Evolutionary conservation across 1,140 invertebrate species (phyloP).

Genomic region (Drosophila bifasciata): DNA sequence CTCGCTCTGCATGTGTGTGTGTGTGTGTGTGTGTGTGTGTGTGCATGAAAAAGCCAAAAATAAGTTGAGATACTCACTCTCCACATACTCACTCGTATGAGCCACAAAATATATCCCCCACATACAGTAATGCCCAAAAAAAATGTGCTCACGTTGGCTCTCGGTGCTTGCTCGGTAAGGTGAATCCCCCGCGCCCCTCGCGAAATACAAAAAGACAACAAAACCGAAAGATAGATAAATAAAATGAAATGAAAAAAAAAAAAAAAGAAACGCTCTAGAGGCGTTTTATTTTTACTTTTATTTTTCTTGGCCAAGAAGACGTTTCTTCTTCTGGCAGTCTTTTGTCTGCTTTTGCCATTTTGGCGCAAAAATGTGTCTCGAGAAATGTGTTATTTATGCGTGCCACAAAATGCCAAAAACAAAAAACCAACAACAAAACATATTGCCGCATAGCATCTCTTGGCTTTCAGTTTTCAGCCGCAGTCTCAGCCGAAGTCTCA

Average conservation of each 20-base stretch:
- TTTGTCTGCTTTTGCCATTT: constrained; percentile 37
- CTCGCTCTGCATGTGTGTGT: constrained; percentile 15
- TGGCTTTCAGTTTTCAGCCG: constrained; percentile 1
- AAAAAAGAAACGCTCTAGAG: constrained; percentile 39
- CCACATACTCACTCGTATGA: too few species aligned
- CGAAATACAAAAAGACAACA: constrained; percentile 16
- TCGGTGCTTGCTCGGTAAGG: constrained; percentile 15
- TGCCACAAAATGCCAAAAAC: constrained; percentile 26
- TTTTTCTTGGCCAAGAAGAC: constrained; percentile 57
- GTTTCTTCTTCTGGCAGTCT: constrained; percentile 44
- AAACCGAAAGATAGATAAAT: constrained; percentile 14
- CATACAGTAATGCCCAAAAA: constrained; percentile 44
- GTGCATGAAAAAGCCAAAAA: constrained; percentile 53
- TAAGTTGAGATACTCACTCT: constrained; percentile 57
- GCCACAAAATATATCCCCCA: too few species aligned
- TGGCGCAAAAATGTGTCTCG: constrained; percentile 43
- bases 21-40: constrained; percentile 18
- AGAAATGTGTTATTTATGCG: constrained; percentile 52
- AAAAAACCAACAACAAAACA: neutral
- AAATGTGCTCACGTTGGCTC: constrained; percentile 26
- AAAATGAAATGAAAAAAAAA: too few species aligned
- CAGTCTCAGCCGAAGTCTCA: constrained; percentile 1
- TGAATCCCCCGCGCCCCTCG: constrained; percentile 1
- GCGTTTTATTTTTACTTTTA: constrained; percentile 54
- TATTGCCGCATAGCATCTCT: constrained; percentile 15